These are phyloP conservation scores for Augochlorella aurata DNA, from an alignment of 2,888 invertebrate species.

Conservation along the genomic window DNA sequence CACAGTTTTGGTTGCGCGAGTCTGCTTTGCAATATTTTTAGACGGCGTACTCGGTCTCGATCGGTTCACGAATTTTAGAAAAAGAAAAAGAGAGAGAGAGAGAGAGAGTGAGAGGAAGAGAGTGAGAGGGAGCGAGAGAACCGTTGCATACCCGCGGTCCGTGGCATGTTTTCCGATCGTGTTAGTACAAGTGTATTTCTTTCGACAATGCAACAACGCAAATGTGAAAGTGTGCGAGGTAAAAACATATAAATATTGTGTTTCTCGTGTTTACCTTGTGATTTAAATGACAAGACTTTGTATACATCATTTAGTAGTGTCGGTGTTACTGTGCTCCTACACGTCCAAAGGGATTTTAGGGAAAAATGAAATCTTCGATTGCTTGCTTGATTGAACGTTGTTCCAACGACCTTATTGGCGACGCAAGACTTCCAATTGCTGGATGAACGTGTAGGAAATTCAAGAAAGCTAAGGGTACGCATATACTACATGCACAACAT, in stretches of 20 bases:
- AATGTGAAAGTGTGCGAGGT: neutral
- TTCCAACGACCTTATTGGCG: neutral
- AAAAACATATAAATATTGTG: constrained; percentile 3
- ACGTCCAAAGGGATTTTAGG: neutral
- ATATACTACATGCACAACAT: neutral
- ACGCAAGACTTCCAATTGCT: neutral
- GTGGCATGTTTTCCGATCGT: constrained; percentile 18
- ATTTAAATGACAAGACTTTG: constrained; percentile 30
- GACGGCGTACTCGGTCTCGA: constrained; percentile 47
- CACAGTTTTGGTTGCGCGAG: constrained; percentile 25
- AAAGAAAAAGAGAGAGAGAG: neutral
- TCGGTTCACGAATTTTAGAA: constrained; percentile 43
- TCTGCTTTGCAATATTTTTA: constrained; percentile 55
- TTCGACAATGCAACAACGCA: constrained; percentile 13
- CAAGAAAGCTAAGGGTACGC: constrained; percentile 27
- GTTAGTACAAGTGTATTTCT: constrained; percentile 14
- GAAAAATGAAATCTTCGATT: constrained; percentile 29
- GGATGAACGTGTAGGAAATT: constrained; percentile 3
- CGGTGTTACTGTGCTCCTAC: neutral
- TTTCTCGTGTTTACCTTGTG: neutral
- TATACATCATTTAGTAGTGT: neutral
- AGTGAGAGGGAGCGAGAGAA: neutral
- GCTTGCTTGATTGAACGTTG: neutral
- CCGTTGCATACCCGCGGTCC: constrained; percentile 22
- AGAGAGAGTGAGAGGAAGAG: too few relatives aligned